phyloP scores from a whole-genome alignment of 2,888 invertebrate genomes.

The Artemia sinica region DNA sequence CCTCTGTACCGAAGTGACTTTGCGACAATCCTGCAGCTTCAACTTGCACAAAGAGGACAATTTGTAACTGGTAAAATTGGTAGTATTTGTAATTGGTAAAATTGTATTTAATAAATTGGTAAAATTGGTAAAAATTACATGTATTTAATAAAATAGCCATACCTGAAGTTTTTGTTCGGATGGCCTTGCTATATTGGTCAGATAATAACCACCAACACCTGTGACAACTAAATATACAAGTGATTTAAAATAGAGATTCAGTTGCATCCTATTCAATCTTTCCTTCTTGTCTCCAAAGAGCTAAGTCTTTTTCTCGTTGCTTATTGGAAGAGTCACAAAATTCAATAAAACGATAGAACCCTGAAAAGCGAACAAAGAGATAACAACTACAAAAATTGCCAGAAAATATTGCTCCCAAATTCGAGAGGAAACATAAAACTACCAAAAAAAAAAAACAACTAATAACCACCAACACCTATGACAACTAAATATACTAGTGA shows the following conservation, averaged over 20 bases:
- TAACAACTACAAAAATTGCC: too few species aligned
- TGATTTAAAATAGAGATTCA: constrained; percentile 2
- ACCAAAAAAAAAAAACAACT: too few species aligned
- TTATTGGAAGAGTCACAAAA: not conserved
- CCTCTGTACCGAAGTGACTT: too few species aligned
- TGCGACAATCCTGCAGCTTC: too few species aligned
- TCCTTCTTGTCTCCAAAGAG: not conserved
- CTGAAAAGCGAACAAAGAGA: not conserved
- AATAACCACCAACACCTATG: not conserved
- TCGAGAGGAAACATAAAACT: too few species aligned
- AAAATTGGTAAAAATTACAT: too few species aligned
- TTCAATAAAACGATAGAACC: not conserved
- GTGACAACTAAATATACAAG: constrained; percentile 2
- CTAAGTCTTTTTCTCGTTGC: not conserved
- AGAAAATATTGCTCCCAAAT: too few species aligned
- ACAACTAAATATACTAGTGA: not conserved
- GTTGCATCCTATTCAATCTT: not conserved
- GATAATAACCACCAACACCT: not conserved
- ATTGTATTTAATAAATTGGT: too few species aligned
- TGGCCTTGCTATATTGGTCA: not conserved
- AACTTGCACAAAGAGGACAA: too few species aligned
- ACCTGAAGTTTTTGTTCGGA: not conserved
- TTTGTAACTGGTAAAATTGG: too few species aligned
- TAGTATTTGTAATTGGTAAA: too few species aligned
- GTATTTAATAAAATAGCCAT: not conserved